phyloP scores from a whole-genome alignment of 1,140 invertebrate species.

The Atta cephalotes region DNA sequence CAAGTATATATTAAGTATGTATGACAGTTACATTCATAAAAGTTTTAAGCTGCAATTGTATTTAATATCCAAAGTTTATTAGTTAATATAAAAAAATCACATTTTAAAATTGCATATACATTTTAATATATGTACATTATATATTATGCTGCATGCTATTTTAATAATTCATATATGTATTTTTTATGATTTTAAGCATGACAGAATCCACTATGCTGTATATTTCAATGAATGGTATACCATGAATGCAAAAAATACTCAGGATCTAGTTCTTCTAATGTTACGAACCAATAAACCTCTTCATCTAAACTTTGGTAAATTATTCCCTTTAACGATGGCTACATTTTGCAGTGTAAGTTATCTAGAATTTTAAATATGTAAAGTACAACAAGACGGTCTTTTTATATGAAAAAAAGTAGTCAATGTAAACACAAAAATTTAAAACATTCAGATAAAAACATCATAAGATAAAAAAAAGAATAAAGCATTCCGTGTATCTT shows the following conservation, averaged over 20 bases:
- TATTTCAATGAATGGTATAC: conserved; percentile 44
- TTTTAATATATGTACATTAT: background rate
- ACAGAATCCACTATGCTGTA: background rate
- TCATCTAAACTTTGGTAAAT: conserved; percentile 50
- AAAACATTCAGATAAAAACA: background rate
- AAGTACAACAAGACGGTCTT: background rate
- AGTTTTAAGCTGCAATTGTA: too few species aligned
- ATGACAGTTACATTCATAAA: background rate
- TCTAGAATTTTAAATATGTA: background rate
- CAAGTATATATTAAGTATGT: too few species aligned
- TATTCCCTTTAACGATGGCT: conserved; percentile 58
- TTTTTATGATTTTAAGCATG: conserved; percentile 4
- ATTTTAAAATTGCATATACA: background rate
- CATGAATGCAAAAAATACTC: background rate
- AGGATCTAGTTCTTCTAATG: conserved; percentile 39
- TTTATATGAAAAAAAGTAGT: background rate
- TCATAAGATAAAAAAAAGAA: too few species aligned
- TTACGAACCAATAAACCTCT: background rate
- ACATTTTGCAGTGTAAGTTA: conserved; percentile 57
- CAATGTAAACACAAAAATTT: background rate
- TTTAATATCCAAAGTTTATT: background rate
- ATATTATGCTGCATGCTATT: background rate
- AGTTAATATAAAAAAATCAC: background rate
- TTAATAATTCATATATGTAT: background rate
- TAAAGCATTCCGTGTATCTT: too few species aligned